Evolutionary conservation across 2,888 invertebrate species (phyloP), one percentile per base, ranked within the genome.

Genomic region (Homarus gammarus): DNA sequence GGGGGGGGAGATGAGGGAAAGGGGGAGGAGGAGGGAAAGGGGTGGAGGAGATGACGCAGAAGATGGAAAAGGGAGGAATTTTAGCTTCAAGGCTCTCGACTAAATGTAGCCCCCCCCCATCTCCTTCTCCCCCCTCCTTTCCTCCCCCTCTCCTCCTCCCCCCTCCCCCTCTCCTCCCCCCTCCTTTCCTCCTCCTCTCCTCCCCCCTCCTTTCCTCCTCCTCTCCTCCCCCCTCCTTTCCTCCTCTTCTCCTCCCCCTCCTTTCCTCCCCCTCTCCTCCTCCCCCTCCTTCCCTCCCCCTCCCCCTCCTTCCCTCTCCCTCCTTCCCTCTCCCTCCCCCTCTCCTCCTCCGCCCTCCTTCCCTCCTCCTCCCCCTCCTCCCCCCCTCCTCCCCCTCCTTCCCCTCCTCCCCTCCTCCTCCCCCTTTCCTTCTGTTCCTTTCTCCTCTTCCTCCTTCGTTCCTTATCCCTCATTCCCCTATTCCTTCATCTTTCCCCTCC

Each of bases 301-400:
- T 64, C 64, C 64, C 64, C 64, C 64, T 64, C 64, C 64, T 64
- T 64, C 12, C 64, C 64, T 64, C 64, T 64, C 64, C 64, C 64
- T 64, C 64, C 64, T 64, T 70, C 70, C 27, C 31, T 70, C 70
- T 70, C 70, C 27, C 70, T 70, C 31, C 27, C 31, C 27, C 70
- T 70, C 70, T 64, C 64, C 64, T 12, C 64, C 64, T 64, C 64
- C 64, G 12, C 27, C 70, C 18, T 18, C 31, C 64, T 64, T 18
- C 31, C 64, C 18, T 18, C 18, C 64, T 64, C 64, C 31, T 18
- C 18, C 64, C 27, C 68, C 27, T 27, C 33, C 68, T 68, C 68
- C 33, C 61, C 61, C 61, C 27, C 61, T 61, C 27, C 27, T 27
- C 27, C 27, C 27, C n/a, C 27, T 5, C 33, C 33, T 70, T 15